Base-by-base conservation (phyloP, 2,113 vertebrate genomes). In the Zosterops borbonicus region DNA sequence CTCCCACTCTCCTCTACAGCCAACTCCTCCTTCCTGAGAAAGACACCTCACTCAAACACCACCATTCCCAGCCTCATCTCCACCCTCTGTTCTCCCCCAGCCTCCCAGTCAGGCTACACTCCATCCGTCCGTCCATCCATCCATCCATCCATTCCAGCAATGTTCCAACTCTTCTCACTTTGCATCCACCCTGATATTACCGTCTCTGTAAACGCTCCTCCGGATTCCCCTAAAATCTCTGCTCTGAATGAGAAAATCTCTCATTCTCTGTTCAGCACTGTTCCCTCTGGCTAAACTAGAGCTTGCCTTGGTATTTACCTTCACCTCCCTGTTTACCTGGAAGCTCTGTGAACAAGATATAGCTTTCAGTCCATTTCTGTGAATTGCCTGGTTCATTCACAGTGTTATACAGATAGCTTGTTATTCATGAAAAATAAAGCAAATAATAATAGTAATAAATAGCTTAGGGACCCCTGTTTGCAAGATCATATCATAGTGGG, bases 381-480 rank as follows among this genome's bases (percentile, higher is more conserved):
- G 62, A 81, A 89, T 60, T 5, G 0, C 49, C 68, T 69, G 35
- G n/a, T 46, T 81, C 47, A 25, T 92, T 71, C 73, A 55, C 25
- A 56, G 33, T 60, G 44, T 60, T 78, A 60, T 1, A 33, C 1
- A 9, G 71, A 65, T 70, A 80, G 71, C 60, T 91, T 68, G 47
- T 78, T 93, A 86, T 39, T 92, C 68, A 74, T 29, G 64, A 89
- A 89, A 94, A 93, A 86, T 71, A 90, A 87, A 88, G 33, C 39
- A 90, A 91, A 83, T 70, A 91, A 85, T 63, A 76, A 90, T 41
- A 70, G 56, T 58, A 94, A 92, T 63, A 94, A 90, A 92, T 75
- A 93, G 56, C 88, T 90, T 71, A 70, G 68, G 52, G 15, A 92
- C n/a, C 21, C 47, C 52, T 87, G 33, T 79, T 94, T 95, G 62